Conservation (phyloP, 2,797 vertebrate genomes). For the Hyperoplus lanceolatus region DNA sequence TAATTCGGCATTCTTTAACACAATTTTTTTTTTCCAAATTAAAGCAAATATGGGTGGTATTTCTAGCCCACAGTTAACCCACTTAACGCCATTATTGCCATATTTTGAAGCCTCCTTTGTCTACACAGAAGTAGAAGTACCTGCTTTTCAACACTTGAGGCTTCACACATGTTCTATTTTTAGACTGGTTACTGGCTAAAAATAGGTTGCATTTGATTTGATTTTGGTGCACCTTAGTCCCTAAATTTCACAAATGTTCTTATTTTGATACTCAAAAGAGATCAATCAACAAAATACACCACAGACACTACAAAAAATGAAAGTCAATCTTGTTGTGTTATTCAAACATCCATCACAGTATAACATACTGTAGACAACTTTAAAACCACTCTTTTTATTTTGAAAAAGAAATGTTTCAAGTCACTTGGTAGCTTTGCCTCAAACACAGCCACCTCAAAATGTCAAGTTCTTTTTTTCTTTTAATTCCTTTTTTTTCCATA, state of each 20-base stretch:
- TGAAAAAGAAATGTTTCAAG: constrained; percentile 91
- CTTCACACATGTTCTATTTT: background rate
- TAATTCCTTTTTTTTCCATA: constrained; percentile 85
- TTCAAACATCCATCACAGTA: background rate
- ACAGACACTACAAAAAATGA: background rate
- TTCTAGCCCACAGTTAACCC: no score
- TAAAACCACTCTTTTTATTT: constrained; percentile 83
- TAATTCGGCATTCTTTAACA: no score
- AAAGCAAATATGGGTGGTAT: no score
- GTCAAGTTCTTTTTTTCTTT: constrained; percentile 85
- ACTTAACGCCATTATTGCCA: no score
- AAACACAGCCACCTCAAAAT: constrained; percentile 92
- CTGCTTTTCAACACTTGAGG: background rate
- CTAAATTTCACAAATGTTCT: background rate
- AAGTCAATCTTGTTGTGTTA: background rate
- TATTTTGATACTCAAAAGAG: background rate
- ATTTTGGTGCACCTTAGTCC: background rate
- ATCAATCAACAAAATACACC: background rate
- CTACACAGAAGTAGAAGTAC: background rate
- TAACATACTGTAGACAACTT: constrained; percentile 24
- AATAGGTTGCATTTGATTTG: background rate
- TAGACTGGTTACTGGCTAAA: background rate
- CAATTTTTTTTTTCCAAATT: no score
- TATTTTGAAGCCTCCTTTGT: no score
- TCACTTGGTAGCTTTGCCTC: constrained; percentile 88